Conservation (phyloP, 2,888 invertebrate genomes). For the Oithona nana region DNA sequence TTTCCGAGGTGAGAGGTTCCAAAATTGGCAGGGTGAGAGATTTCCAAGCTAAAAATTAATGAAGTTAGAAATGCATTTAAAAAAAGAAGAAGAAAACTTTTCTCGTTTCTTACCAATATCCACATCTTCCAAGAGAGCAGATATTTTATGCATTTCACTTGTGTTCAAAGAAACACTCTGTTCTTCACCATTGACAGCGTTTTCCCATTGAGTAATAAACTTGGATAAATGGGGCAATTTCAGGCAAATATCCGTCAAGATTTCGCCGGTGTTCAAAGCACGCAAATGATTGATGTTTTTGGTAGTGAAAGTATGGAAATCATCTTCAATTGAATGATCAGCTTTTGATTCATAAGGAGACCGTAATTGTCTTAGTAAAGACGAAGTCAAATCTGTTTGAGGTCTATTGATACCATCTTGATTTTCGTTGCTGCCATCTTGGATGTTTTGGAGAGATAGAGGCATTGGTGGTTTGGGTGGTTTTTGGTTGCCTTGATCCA, state of each 20-base stretch:
- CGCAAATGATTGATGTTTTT: slow-evolving; percentile 59
- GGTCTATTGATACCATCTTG: background rate
- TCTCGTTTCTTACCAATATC: too few relatives aligned
- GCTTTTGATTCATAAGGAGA: background rate
- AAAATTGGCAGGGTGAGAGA: slow-evolving; percentile 66
- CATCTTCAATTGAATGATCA: background rate
- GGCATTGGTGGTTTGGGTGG: background rate
- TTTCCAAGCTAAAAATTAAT: too few relatives aligned
- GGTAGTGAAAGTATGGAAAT: slow-evolving; percentile 42
- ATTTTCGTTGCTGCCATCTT: background rate
- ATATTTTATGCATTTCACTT: slow-evolving; percentile 52
- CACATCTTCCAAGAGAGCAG: slow-evolving; percentile 62
- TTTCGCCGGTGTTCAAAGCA: slow-evolving; percentile 59
- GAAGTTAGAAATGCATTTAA: too few relatives aligned
- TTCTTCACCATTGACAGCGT: slow-evolving; percentile 43
- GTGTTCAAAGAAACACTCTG: slow-evolving; percentile 45
- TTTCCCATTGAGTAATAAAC: slow-evolving; percentile 41
- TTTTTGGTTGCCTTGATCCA: background rate
- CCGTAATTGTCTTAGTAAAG: background rate
- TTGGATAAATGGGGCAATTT: slow-evolving; percentile 47
- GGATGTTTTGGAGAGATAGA: background rate
- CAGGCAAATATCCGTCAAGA: slow-evolving; percentile 58
- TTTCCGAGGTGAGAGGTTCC: slow-evolving; percentile 66
- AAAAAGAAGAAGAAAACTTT: too few relatives aligned
- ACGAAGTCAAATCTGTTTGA: background rate